Evolutionary conservation across 2,888 invertebrate genomes (phyloP), one percentile per base, ranked within the genome.

Genomic region (Stomorhina lunata): DNA sequence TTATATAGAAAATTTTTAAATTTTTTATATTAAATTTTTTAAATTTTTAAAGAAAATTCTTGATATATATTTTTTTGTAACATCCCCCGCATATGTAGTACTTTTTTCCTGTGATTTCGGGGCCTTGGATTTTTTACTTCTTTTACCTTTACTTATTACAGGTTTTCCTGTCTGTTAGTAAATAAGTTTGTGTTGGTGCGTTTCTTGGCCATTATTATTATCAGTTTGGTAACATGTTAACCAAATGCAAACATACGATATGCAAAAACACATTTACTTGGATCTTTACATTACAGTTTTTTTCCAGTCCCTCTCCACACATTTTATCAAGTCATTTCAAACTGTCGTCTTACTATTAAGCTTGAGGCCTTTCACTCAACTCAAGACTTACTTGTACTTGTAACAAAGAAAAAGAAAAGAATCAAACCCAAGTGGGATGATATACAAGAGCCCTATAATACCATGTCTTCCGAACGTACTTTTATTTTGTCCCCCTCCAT

Each of bases 341-440:
- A 71, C 48, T 76, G 79, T 76, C 82, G 72, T 66, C 79, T 82
- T 82, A 72, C 55, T 73, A 37, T 71, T 69, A 69, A 79, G 82
- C 79, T 71, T 71, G 71, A 79, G 65, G 79, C 79, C 75, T 79
- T 79, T 82, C 82, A 79, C 71, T 75, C 69, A 82, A 75, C 68
- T 78, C 69, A 71, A 59, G 50, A 55, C 77, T 75, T 79, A 50
- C 73, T 75, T 57, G 57, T 57, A 50, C 55, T 27, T 29, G 32
- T 57, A 27, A 50, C 50, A 25, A 4, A 50, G 12, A 27, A n/a
- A 37, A 4, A 68, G 17, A 50, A 25, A 77, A 59, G 20, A 65
- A 71, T 29, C 12, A 34, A 20, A 72, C 7, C 20, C 63, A 65
- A 32, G 57, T 63, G 50, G n/a, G n/a, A 25, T 6, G 20, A 37